phyloP scores from a whole-genome alignment of 2,113 vertebrate genomes.

The Leptocoma aspasia region DNA sequence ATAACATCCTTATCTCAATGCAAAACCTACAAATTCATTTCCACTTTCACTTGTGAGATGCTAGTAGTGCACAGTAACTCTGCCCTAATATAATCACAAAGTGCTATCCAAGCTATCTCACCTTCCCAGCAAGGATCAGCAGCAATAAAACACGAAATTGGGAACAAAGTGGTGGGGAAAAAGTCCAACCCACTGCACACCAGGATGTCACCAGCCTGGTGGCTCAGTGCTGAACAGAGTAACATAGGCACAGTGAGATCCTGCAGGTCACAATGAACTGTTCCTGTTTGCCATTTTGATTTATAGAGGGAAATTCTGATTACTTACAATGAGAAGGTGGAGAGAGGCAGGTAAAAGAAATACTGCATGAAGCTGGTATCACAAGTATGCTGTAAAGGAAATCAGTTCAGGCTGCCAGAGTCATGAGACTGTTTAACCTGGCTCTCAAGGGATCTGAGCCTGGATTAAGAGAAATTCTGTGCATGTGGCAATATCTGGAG shows the following conservation, averaged over 20 bases:
- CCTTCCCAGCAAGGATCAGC: neutral
- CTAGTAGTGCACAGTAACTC: neutral
- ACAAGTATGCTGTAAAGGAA: neutral
- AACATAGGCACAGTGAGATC: neutral
- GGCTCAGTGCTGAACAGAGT: neutral
- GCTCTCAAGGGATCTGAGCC: neutral
- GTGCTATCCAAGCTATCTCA: neutral
- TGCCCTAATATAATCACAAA: neutral
- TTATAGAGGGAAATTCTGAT: neutral
- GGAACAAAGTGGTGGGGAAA: neutral
- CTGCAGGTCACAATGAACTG: neutral
- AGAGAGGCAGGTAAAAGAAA: neutral
- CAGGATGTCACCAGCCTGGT: neutral
- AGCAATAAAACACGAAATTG: neutral
- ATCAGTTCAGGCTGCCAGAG: neutral
- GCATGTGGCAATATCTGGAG: neutral
- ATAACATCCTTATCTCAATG: neutral
- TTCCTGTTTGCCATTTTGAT: neutral
- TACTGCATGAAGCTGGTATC: neutral
- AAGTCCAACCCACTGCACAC: fast-evolving
- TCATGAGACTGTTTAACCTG: neutral
- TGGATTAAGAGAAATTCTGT: neutral
- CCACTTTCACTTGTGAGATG: neutral
- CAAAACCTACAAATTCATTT: neutral
- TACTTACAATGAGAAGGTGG: neutral